These are phyloP conservation scores for Drosophila mayri DNA, from an alignment of 1,140 invertebrate species.

Conservation along the genomic window DNA sequence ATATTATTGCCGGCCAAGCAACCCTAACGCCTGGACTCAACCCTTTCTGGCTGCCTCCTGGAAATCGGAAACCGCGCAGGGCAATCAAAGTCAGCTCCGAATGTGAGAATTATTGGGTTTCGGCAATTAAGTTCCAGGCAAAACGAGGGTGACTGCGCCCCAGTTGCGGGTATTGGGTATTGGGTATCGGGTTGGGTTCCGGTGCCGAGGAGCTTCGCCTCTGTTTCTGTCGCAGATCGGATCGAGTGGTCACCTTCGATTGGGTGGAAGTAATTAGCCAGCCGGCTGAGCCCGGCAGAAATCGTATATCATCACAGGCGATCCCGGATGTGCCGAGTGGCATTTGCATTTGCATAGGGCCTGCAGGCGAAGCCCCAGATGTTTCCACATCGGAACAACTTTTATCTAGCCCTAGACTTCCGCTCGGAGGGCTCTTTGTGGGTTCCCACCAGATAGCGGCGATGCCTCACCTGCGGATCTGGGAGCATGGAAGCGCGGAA, in stretches of 20 bases:
- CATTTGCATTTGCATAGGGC: conserved; percentile 66
- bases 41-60: conserved; percentile 31
- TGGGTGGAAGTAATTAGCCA: conserved; percentile 65
- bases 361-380: conserved; percentile 40
- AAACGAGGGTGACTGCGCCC: conserved; percentile 25
- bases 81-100: conserved; percentile 63
- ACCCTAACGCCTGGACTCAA: conserved; percentile 44
- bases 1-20: conserved; percentile 56
- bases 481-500: conserved; percentile 5
- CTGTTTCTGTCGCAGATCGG: conserved; percentile 12
- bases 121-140: conserved; percentile 43
- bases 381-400: conserved; percentile 54
- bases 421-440: conserved; percentile 14
- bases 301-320: conserved; percentile 61
- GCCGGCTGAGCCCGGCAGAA: conserved; percentile 40
- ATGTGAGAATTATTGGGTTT: conserved; percentile 71
- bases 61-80: conserved; percentile 65
- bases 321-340: conserved; percentile 53
- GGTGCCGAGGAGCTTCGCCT: conserved; percentile 38
- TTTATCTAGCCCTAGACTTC: conserved; percentile 40
- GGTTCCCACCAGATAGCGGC: conserved; percentile 28
- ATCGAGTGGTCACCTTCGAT: conserved; percentile 44
- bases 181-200: conserved; percentile 62
- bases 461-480: conserved; percentile 6
- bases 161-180: conserved; percentile 49